Evolutionary conservation across 1,140 invertebrate genomes (phyloP).

Genomic region (Trichomalopsis sarcophagae): DNA sequence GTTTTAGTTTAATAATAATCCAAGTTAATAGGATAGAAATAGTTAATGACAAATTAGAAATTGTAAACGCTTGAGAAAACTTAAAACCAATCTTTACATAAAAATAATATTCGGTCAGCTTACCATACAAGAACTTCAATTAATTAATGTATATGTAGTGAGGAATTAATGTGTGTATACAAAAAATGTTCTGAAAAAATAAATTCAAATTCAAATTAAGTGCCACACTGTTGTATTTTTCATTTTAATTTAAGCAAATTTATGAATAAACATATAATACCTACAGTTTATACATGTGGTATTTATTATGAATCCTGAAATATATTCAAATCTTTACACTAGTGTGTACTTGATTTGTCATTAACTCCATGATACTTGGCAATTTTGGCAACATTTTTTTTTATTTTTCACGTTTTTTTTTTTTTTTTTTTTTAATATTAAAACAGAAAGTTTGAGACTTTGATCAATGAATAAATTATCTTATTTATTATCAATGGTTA

Average conservation of each 20-base stretch:
- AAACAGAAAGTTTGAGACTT: constrained; percentile 8
- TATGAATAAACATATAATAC: constrained; percentile 3
- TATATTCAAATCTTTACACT: background rate
- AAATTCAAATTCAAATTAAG: constrained; percentile 55
- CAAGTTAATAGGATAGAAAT: constrained; percentile 7
- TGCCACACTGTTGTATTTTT: constrained; percentile 1
- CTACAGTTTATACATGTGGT: background rate
- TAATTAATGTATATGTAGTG: constrained; percentile 58
- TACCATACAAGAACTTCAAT: constrained; percentile 48
- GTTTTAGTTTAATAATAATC: constrained; percentile 8
- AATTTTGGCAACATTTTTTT: constrained; percentile 39
- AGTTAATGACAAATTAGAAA: background rate
- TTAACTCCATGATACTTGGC: constrained; percentile 5
- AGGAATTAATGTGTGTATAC: constrained; percentile 62
- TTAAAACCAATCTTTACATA: background rate
- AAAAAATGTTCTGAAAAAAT: constrained; percentile 60
- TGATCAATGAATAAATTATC: background rate
- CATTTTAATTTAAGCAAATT: constrained; percentile 15
- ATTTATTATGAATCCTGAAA: constrained; percentile 1
- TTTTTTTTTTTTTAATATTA: constrained; percentile 28
- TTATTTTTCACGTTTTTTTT: constrained; percentile 26
- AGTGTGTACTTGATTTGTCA: background rate
- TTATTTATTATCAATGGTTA: background rate
- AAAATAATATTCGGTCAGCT: constrained; percentile 42
- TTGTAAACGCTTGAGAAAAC: constrained; percentile 28